These are phyloP conservation scores for Colius striatus DNA, from an alignment of 2,113 vertebrate species.

Conservation along the genomic window DNA sequence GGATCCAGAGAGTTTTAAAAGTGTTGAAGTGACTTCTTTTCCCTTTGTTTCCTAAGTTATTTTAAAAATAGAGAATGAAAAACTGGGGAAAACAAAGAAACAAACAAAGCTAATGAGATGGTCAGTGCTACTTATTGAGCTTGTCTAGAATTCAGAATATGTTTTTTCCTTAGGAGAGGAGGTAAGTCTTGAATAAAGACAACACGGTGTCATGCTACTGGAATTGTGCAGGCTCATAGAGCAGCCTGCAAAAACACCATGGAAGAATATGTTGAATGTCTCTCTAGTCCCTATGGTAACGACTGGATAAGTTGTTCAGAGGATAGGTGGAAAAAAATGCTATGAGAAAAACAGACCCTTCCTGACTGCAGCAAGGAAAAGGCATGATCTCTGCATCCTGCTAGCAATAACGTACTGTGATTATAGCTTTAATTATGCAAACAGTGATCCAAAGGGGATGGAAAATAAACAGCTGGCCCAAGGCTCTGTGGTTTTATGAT, in stretches of 20 bases:
- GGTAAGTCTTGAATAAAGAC: constrained; percentile 33
- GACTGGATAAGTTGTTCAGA: constrained; percentile 41
- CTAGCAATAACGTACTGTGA: neutral
- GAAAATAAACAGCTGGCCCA: constrained; percentile 24
- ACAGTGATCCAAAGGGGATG: constrained; percentile 38
- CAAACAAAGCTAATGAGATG: neutral
- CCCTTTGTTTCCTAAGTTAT: neutral
- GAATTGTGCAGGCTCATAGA: neutral
- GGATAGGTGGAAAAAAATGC: constrained; percentile 55
- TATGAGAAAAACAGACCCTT: constrained; percentile 69
- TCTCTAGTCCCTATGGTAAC: constrained; percentile 62
- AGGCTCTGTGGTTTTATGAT: neutral
- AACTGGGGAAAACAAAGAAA: neutral
- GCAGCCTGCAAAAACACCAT: constrained; percentile 21
- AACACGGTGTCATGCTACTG: neutral
- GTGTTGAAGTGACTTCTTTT: neutral
- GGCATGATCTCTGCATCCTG: constrained; percentile 5
- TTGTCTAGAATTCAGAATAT: neutral
- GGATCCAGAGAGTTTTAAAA: neutral
- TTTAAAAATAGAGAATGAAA: neutral
- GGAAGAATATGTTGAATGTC: constrained; percentile 21
- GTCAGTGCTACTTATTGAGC: neutral
- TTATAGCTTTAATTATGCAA: neutral
- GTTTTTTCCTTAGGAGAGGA: neutral
- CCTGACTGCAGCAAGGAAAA: constrained; percentile 46